Conservation (phyloP, 2,888 invertebrate genomes). For the Temnothorax rugatulus region DNA sequence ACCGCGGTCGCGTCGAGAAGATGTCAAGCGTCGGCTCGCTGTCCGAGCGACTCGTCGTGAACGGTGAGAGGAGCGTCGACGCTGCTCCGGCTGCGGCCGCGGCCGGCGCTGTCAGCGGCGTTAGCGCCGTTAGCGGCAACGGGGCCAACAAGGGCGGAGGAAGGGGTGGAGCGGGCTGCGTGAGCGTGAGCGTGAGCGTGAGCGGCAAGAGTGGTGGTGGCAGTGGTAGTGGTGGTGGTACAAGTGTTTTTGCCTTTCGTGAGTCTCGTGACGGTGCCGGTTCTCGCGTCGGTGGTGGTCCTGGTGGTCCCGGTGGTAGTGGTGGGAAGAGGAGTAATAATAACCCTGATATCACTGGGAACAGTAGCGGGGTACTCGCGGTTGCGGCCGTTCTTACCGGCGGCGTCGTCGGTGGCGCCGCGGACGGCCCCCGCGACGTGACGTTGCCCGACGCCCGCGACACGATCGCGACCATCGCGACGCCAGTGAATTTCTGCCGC, state of each 20-base stretch:
- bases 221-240: too few relatives aligned
- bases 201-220: too few relatives aligned
- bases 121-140: slow-evolving; percentile 56
- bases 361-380: not conserved
- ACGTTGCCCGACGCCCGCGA: slow-evolving; percentile 53
- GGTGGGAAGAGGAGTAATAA: slow-evolving; percentile 5
- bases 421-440: slow-evolving; percentile 60
- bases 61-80: slow-evolving; percentile 78
- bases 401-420: slow-evolving; percentile 62
- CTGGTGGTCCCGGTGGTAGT: slow-evolving; percentile 51
- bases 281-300: slow-evolving; percentile 48
- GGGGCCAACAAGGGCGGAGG: slow-evolving; percentile 44
- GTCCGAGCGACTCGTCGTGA: slow-evolving; percentile 77
- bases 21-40: slow-evolving; percentile 83
- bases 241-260: too few relatives aligned
- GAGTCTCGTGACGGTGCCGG: not conserved
- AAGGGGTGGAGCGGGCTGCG: slow-evolving; percentile 16
- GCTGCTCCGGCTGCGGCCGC: slow-evolving; percentile 57
- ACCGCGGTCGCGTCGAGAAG: slow-evolving; percentile 74
- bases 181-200: too few relatives aligned
- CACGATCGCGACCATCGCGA: too few relatives aligned
- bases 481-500: slow-evolving; percentile 60
- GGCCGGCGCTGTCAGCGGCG: slow-evolving; percentile 56
- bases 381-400: slow-evolving; percentile 61
- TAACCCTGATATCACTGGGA: not conserved